Evolutionary conservation across 2,888 invertebrate species (phyloP), one percentile per base, ranked within the genome.

Genomic region (Phaonia tiefii): DNA sequence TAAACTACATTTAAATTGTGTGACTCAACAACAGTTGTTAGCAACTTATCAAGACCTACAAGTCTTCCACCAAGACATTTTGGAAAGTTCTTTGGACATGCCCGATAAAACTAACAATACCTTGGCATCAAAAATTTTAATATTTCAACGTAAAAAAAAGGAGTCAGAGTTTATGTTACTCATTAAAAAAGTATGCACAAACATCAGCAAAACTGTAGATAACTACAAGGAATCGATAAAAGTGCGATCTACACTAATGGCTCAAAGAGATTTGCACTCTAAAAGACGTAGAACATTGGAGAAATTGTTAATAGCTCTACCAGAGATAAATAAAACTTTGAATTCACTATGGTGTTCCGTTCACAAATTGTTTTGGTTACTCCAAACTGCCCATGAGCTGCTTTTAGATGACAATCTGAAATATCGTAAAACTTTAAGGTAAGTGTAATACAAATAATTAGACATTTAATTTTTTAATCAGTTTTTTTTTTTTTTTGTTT

Each of bases 121-220:
- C 8, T 8, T 1, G 15, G 25, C 1, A 66, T n/a, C 8, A 56
- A 37, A 44, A 54, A 42, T 82, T 49, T 44, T 85, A 54, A 87
- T 87, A 72, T 86, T 87, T 79, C 80, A 84, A 73, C 84, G 88
- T 1, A 85, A 85, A 1, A 85, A 85, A 76, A 84, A 84, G 13
- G 89, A 89, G 83, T 67, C 83, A n/a, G 87, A 87, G 78, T 63
- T 89, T 7, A 80, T 88, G 44, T 63, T 79, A 7, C 69, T 86
- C 56, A 70, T 88, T 11, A 84, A 84, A 75, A 85, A 84, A 85
- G 86, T 87, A 65, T 25, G 83, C 0, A 83, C 85, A 26, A 84
- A 84, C 13, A 49, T 87, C 3, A 25, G 65, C 8, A 49, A 80
- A 54, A 83, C 86, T 26, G 80, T 86, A 63, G 17, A 69, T 56